A percentile compares a stretch with the other conserved stretches of the same genome.
Evolutionary conservation across 2,888 invertebrate species (phyloP).

Genomic region (Cheilosia grossa): DNA sequence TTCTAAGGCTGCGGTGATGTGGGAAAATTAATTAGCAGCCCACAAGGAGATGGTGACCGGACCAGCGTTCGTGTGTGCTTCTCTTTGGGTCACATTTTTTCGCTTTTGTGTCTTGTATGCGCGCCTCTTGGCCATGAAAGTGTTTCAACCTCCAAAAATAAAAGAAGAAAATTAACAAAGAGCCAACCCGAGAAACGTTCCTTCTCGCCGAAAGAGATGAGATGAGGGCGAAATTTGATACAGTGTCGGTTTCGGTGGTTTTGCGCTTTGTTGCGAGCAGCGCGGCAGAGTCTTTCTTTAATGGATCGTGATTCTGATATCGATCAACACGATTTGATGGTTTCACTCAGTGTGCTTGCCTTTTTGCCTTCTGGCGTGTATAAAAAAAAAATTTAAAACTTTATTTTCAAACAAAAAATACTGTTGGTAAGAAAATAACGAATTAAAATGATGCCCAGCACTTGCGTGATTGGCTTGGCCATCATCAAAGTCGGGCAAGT

Average conservation of each 20-base stretch:
- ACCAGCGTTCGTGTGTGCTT: not conserved
- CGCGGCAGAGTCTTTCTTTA: conserved; percentile 63
- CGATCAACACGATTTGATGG: conserved; percentile 74
- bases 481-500: conserved; percentile 32
- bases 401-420: conserved; percentile 26
- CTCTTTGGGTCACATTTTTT: conserved; percentile 1
- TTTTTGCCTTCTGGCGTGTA: conserved; percentile 55
- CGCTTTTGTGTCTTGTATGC: conserved; percentile 15
- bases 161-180: conserved; percentile 29
- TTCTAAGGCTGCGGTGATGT: conserved; percentile 46
- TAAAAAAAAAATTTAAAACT: conserved; percentile 25
- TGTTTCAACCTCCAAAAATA: conserved; percentile 45
- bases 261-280: conserved; percentile 51
- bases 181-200: conserved; percentile 10
- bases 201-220: conserved; percentile 28
- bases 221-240: conserved; percentile 72
- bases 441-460: conserved; percentile 36
- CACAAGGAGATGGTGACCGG: conserved; percentile 8
- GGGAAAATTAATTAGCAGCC: conserved; percentile 71
- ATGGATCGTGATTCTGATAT: conserved; percentile 75
- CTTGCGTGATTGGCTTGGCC: conserved; percentile 67
- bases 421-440: not conserved
- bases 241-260: conserved; percentile 72
- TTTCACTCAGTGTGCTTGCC: conserved; percentile 21
- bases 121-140: conserved; percentile 56